phyloP scores from a whole-genome alignment of 2,888 invertebrate species.

The Villa cingulata region DNA sequence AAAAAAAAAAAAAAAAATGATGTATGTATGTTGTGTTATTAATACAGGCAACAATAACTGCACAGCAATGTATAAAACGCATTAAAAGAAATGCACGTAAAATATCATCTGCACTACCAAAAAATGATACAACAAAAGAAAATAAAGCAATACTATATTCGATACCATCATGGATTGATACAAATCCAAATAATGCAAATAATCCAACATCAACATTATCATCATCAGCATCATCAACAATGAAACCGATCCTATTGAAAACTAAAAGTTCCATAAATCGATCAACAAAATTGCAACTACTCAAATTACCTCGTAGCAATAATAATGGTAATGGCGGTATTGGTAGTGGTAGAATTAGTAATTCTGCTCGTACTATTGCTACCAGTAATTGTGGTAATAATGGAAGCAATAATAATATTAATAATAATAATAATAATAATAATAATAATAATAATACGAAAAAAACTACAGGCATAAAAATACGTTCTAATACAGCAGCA shows the following conservation, averaged over 20 bases:
- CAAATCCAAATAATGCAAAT: not conserved
- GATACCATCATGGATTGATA: slow-evolving; percentile 7
- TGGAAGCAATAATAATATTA: not conserved
- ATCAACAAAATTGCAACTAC: not conserved
- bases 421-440: not conserved
- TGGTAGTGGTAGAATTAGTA: not conserved
- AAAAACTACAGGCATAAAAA: slow-evolving; percentile 1
- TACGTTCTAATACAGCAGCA: slow-evolving; percentile 5
- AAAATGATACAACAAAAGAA: slow-evolving; percentile 11
- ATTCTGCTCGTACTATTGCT: too few relatives aligned
- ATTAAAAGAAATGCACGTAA: slow-evolving; percentile 9
- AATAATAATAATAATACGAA: not conserved
- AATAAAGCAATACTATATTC: slow-evolving; percentile 9
- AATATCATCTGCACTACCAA: slow-evolving; percentile 6
- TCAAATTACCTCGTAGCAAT: not conserved
- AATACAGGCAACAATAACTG: slow-evolving; percentile 6
- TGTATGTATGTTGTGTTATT: slow-evolving; percentile 4
- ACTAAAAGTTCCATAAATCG: not conserved
- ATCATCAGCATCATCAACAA: not conserved
- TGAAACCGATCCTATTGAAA: not conserved
- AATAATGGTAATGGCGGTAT: not conserved
- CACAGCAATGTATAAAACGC: slow-evolving; percentile 8
- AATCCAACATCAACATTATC: not conserved
- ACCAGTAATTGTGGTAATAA: too few relatives aligned
- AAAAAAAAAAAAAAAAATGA: too few relatives aligned